Base-by-base conservation (phyloP, 2,113 vertebrate species). In the Corvus cornix region DNA sequence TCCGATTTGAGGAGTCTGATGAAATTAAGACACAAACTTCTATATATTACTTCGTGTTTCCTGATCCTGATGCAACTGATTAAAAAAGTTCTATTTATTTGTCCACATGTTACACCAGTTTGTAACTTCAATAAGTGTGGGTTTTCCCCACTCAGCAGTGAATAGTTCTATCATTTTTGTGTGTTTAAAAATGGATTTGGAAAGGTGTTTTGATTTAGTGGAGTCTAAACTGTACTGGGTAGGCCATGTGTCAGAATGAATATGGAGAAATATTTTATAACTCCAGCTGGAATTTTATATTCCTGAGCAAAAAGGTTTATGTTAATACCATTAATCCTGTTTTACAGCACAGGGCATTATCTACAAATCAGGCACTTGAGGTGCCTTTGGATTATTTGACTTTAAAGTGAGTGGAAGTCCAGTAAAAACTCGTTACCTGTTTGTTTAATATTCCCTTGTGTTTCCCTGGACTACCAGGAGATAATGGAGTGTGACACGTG, bases 31-130 rank as follows among this genome's bases (percentile, higher is more conserved):
- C 2, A 10, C 3, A 18, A 16, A 15, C 20, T 9, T 48, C 11
- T 62, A 0, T 49, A 5, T 66, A 24, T 23, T 35, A 11, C 6
- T 3, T 10, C 16, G 11, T 15, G 3, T 58, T 7, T 30, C 39
- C 24, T 59, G 26, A 74, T 55, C 26, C 19, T 55, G 10, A 2
- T 82, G 24, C 44, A 85, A 37, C 37, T 82, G 28, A 30, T 51
- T 46, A 0, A 33, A 69, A 69, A 51, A 35, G 2, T 12, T 52
- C 19, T 72, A 0, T 64, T 52, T 63, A 9, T 75, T 93, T 59
- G 6, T 6, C 24, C 35, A 17, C 6, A 0, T 7, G 1, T 15
- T n/a, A 2, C 16, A 20, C 14, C 7, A 8, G 16, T 48, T 62
- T 90, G 27, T 70, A 43, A 28, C 44, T 82, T 81, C 11, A 49